phyloP scores from a whole-genome alignment of 2,113 vertebrate genomes.

The Channa maculata region DNA sequence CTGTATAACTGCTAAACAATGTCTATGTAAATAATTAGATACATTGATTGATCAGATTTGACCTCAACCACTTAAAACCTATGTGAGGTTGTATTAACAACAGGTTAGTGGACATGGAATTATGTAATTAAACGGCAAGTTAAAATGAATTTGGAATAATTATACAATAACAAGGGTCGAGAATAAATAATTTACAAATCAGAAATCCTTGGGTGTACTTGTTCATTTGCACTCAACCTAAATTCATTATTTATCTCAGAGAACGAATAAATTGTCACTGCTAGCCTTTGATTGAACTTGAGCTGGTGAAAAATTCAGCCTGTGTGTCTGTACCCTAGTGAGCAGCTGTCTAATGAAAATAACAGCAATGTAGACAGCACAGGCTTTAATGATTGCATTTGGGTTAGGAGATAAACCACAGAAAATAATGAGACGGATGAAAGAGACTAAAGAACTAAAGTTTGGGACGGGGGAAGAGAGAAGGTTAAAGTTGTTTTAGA shows the following conservation, averaged over 20 bases:
- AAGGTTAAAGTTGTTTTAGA: slow-evolving; percentile 11
- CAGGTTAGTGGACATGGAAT: slow-evolving; percentile 31
- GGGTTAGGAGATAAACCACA: slow-evolving; percentile 48
- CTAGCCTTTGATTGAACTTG: slow-evolving; percentile 71
- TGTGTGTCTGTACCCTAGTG: slow-evolving; percentile 36
- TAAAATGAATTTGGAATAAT: slow-evolving; percentile 31
- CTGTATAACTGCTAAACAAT: background rate
- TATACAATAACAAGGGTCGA: slow-evolving; percentile 49
- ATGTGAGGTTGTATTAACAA: slow-evolving; percentile 25
- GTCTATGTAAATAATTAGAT: slow-evolving; percentile 19
- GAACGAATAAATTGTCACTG: slow-evolving; percentile 70
- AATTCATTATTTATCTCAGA: slow-evolving; percentile 78
- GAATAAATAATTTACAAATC: slow-evolving; percentile 64
- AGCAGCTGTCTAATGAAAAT: slow-evolving; percentile 51
- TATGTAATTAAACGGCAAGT: slow-evolving; percentile 22
- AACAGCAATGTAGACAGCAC: slow-evolving; percentile 22
- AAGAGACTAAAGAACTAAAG: background rate
- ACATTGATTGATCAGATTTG: slow-evolving; percentile 1
- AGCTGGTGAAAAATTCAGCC: slow-evolving; percentile 68
- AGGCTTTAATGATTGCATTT: slow-evolving; percentile 69
- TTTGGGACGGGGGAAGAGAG: background rate
- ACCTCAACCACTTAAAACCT: slow-evolving; percentile 10
- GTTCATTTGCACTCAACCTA: slow-evolving; percentile 70
- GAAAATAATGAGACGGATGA: slow-evolving; percentile 47
- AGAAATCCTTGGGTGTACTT: slow-evolving; percentile 54